Evolutionary conservation across 2,113 vertebrate genomes (phyloP).

Genomic region (Petrocephalus microphthalmus): DNA sequence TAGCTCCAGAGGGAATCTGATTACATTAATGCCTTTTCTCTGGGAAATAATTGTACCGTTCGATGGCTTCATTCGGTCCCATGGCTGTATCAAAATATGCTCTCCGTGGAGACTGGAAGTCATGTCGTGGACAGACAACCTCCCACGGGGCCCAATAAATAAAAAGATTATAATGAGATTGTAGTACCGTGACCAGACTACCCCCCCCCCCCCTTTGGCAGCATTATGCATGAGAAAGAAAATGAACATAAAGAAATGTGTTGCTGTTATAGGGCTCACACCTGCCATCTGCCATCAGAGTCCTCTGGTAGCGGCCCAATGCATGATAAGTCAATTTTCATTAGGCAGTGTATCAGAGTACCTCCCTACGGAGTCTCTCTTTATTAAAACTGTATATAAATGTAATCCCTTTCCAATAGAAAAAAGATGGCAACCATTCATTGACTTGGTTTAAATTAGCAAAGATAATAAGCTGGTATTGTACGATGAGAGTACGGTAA

Average conservation of each 20-base stretch:
- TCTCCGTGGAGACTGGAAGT: conserved; percentile 71
- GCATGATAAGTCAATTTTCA: conserved; percentile 57
- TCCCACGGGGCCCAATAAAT: conserved; percentile 76
- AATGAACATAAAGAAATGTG: conserved; percentile 66
- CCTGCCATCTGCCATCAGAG: conserved; percentile 72
- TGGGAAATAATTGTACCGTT: conserved; percentile 72
- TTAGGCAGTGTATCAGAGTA: conserved; percentile 64
- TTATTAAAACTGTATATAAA: conserved; percentile 61
- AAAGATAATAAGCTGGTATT: conserved; percentile 39
- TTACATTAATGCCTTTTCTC: conserved; percentile 69
- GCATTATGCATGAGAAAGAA: conserved; percentile 52
- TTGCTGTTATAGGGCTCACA: conserved; percentile 60
- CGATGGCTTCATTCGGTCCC: conserved; percentile 73
- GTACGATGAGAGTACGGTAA: conserved; percentile 28
- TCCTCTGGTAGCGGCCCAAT: conserved; percentile 47
- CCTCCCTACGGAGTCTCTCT: conserved; percentile 58
- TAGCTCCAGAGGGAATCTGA: conserved; percentile 64
- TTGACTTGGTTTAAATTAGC: conserved; percentile 39
- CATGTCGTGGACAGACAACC: conserved; percentile 71
- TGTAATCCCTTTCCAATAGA: conserved; percentile 39
- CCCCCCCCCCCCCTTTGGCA: conserved; percentile 65
- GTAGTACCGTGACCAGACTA: conserved; percentile 83
- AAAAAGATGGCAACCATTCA: conserved; percentile 22
- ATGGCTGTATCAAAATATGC: conserved; percentile 68
- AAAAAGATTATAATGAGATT: conserved; percentile 90